These are phyloP conservation scores for Tetraneura akinire DNA, from an alignment of 1,140 invertebrate species.

Conservation along the genomic window DNA sequence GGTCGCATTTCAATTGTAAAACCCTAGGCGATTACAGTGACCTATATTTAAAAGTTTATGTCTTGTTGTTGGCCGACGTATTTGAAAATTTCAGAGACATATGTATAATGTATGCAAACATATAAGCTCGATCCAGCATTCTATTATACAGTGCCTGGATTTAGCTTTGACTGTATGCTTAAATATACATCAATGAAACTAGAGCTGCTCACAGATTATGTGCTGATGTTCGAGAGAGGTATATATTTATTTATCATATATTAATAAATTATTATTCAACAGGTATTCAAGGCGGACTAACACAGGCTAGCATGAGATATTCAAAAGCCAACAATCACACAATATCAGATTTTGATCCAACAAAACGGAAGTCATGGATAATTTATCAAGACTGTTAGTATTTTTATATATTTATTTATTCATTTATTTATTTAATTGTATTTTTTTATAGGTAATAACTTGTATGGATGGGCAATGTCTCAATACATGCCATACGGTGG, in stretches of 20 bases:
- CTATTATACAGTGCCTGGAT: not conserved
- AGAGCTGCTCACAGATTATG: too few relatives aligned
- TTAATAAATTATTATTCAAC: too few relatives aligned
- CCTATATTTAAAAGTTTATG: constrained; percentile 60
- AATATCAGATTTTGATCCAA: not conserved
- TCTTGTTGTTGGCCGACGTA: constrained; percentile 58
- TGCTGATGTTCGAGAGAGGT: too few relatives aligned
- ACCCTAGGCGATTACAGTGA: constrained; percentile 59
- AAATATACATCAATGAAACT: not conserved
- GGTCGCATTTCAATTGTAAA: constrained; percentile 58
- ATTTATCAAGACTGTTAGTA: constrained; percentile 33
- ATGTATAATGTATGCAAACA: not conserved
- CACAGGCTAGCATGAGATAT: not conserved
- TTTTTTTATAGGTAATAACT: not conserved
- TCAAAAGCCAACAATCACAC: not conserved
- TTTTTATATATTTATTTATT: not conserved
- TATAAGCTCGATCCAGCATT: not conserved
- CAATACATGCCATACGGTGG: not conserved
- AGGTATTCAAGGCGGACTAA: not conserved
- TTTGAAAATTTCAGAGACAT: constrained; percentile 60
- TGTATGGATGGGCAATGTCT: not conserved
- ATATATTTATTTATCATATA: too few relatives aligned
- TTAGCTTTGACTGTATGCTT: not conserved
- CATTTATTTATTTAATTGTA: too few relatives aligned
- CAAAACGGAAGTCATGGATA: not conserved